Evolutionary conservation across 2,113 vertebrate species (phyloP), one percentile per base, ranked within the genome.

Genomic region (Ptilorrhoa leucosticta): DNA sequence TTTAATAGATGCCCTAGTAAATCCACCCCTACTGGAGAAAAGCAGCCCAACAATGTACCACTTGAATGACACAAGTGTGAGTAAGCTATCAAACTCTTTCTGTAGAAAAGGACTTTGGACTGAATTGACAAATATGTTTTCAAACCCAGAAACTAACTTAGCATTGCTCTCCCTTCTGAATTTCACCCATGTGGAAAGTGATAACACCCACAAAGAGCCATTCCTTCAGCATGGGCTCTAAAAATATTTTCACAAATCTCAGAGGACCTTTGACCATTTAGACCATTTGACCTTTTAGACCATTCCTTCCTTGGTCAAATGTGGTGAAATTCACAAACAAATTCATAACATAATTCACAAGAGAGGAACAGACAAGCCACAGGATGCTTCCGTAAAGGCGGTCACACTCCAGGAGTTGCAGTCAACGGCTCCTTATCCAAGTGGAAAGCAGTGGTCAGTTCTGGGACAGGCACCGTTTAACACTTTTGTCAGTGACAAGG

Each of bases 381-480:
- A 27, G 58, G 18, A 65, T 15, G 39, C n/a, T 73, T 81, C 51
- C 44, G 56, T 81, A 28, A 64, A 80, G 50, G n/a, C 44, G 44
- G 15, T 9, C 47, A 69, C 54, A 20, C 40, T 76, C 35, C 33
- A 54, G 40, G 51, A 58, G 35, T 23, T 69, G 40, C 12, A 48
- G 35, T 10, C 15, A 27, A 42, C 23, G 40, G 35, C 35, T 63
- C 48, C 22, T 44, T 44, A 61, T 48, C 35, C 56, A 63, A 33
- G 56, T 28, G 42, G 35, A 83, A 42, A 77, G 71, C 48, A 63
- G 21, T 11, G 47, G 26, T 54, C 30, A 54, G 18, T 31, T 10
- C 48, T 56, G 48, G 56, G 7, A 63, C 3, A 6, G 15, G 35
- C 26, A 19, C 24, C 0, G 0, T 63, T 48, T 16, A 16, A 37